A percentile compares a stretch with the other conserved stretches of the same genome.
Evolutionary conservation across 2,797 vertebrate species (phyloP).

Genomic region (Sylvia borin): DNA sequence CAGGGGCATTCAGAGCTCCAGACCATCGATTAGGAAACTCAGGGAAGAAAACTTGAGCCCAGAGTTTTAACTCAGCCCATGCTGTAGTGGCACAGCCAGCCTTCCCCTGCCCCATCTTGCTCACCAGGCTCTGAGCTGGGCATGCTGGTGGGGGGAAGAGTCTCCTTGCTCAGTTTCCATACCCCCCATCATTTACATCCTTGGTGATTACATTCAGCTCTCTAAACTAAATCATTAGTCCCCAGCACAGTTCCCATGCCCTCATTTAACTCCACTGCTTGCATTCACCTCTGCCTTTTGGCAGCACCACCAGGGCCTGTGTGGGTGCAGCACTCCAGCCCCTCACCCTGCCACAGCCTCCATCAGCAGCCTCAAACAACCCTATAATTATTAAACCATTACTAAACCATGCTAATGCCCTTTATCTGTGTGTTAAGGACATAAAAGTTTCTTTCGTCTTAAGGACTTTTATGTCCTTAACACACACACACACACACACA

Average conservation of each 20-base stretch:
- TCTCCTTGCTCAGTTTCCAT: not conserved
- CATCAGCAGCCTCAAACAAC: not conserved
- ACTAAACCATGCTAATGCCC: not conserved
- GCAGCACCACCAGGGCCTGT: not conserved
- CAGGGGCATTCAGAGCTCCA: not conserved
- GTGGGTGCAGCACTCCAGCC: not conserved
- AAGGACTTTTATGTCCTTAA: not conserved
- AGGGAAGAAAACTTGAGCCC: not conserved
- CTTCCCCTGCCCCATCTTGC: no score
- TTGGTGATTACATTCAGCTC: not conserved
- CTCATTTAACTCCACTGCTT: not conserved
- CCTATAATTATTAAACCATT: not conserved
- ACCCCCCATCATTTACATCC: not conserved
- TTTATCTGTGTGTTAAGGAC: no score
- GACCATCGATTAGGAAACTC: not conserved
- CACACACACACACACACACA: not conserved
- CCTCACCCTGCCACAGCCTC: not conserved
- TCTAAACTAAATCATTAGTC: not conserved
- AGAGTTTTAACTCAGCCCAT: not conserved
- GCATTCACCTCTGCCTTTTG: not conserved
- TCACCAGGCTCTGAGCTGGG: not conserved
- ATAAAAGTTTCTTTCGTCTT: no score
- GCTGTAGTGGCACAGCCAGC: rapidly evolving
- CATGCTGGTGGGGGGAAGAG: not conserved
- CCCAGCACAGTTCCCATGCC: not conserved